phyloP scores from a whole-genome alignment of 2,113 vertebrate genomes.

The Porphyrio hochstetteri region DNA sequence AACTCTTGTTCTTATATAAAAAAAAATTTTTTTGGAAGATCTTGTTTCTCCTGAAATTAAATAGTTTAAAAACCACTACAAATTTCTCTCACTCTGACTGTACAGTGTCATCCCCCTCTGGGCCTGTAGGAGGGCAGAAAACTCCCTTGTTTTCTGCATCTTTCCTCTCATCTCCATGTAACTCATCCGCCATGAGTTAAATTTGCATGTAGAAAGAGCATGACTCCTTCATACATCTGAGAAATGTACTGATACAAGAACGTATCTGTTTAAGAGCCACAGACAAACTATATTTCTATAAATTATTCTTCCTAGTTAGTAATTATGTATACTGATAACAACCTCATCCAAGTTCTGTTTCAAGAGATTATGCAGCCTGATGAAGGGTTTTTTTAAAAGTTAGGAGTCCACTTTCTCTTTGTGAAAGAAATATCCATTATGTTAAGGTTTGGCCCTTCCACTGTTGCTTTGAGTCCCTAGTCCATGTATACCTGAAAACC shows the following conservation, averaged over 20 bases:
- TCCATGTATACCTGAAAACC: neutral
- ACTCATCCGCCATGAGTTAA: neutral
- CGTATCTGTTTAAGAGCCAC: neutral
- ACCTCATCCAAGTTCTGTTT: neutral
- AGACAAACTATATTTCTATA: neutral
- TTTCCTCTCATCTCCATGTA: neutral
- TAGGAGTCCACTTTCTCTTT: neutral
- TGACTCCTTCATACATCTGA: neutral
- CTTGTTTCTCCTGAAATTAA: neutral
- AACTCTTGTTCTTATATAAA: neutral
- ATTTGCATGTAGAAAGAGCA: neutral
- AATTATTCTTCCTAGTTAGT: neutral
- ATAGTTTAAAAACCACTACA: neutral
- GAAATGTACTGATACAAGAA: neutral
- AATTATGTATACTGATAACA: neutral
- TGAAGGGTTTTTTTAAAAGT: neutral
- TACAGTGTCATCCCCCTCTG: neutral
- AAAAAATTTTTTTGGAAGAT: neutral
- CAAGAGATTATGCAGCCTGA: neutral
- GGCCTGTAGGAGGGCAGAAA: neutral
- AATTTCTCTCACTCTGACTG: neutral
- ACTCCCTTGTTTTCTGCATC: neutral
- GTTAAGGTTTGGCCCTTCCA: neutral
- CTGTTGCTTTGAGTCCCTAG: neutral
- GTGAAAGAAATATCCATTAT: neutral